Evolutionary conservation across 1,140 invertebrate genomes (phyloP), one percentile per base, ranked within the genome.

Genomic region (Globodera ellingtonae): DNA sequence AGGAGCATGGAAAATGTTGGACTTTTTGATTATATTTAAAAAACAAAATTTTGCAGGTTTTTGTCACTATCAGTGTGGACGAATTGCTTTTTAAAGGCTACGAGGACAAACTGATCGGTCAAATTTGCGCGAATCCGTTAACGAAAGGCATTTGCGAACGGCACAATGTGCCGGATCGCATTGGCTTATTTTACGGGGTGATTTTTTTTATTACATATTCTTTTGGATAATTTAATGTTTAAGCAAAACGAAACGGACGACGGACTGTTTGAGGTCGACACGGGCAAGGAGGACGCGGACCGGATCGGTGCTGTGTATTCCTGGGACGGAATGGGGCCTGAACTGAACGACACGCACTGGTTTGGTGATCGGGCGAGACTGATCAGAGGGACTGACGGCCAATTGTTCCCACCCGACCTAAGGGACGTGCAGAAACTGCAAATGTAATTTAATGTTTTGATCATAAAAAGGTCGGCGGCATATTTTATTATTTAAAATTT

Each of bases 71-170:
- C 35, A 35, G 47, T 7, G 83, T 87, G 6, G 77, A 81, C 9
- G 84, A 86, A 35, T 71, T 83, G 35, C 82, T 88, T 7, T 89
- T 89, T 73, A 71, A 89, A 44, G 87, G 87, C 6, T 88, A 88
- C 81, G 82, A 83, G 8, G 87, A 88, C 77, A 83, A 84, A 35
- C 59, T 88, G 5, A 71, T 89, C 10, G 48, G 47, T 18, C 47
- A 44, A 7, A 66, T 88, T 6, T 88, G 87, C 67, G 65, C 77
- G 6, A 74, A 80, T 56, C n/a, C 88, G 10, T 70, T 44, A 10
- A 70, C 46, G 46, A 70, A 70, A 18, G 46, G 46, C 67, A 10
- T 70, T 70, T 70, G 67, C 67, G 13, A 67, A 67, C n/a, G 35
- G 46, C 46, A 9, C 13, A 47, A 47, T 70, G 67, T 70, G 24